Evolutionary conservation across 1,140 invertebrate species (phyloP).

Genomic region (Drosophila bocqueti): DNA sequence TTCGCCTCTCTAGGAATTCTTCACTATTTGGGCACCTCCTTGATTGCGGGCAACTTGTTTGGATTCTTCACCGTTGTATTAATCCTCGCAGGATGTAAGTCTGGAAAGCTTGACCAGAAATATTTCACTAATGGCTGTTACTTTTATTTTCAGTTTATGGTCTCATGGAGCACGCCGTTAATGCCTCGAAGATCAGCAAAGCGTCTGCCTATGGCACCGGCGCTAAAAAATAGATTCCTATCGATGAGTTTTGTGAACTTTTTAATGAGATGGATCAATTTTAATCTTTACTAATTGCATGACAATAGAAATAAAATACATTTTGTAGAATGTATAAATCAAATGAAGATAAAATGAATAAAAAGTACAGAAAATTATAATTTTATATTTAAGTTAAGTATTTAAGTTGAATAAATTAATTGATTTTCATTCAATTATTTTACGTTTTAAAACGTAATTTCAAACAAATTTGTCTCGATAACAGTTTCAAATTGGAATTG

Average conservation of each 20-base stretch:
- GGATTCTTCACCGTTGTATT: slow-evolving; percentile 88
- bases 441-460: background rate
- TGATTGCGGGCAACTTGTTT: slow-evolving; percentile 90
- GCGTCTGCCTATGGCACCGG: slow-evolving; percentile 90
- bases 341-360: slow-evolving; percentile 9
- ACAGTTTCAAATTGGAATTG: background rate
- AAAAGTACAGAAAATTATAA: background rate
- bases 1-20: slow-evolving; percentile 89
- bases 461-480: background rate
- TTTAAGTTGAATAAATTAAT: background rate
- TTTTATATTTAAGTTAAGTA: too few species aligned
- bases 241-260: slow-evolving; percentile 9
- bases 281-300: slow-evolving; percentile 11
- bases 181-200: slow-evolving; percentile 93
- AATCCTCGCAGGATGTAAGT: slow-evolving; percentile 91
- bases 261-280: background rate
- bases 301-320: slow-evolving; percentile 13
- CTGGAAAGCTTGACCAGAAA: slow-evolving; percentile 36
- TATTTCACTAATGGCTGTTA: background rate
- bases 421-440: background rate
- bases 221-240: slow-evolving; percentile 29
- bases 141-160: slow-evolving; percentile 89
- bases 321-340: background rate
- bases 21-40: slow-evolving; percentile 89
- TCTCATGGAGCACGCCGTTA: slow-evolving; percentile 91